phyloP scores from a whole-genome alignment of 2,797 vertebrate genomes.

The Vipera latastei region DNA sequence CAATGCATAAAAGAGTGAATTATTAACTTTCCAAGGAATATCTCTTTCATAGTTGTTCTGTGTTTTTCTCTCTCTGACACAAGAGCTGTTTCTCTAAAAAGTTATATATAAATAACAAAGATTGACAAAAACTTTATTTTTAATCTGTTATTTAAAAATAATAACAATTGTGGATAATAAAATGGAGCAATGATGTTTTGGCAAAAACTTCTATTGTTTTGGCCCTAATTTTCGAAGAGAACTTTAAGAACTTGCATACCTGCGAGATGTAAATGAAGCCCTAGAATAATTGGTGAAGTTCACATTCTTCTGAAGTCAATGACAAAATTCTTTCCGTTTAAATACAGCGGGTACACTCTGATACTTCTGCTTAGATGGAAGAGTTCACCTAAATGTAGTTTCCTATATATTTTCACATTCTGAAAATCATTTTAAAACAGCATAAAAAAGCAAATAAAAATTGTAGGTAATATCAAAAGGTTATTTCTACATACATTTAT shows the following conservation, averaged over 20 bases:
- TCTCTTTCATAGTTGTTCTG: constrained; percentile 32
- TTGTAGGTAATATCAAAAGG: neutral
- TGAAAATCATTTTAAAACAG: neutral
- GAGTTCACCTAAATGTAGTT: neutral
- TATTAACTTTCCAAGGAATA: constrained; percentile 43
- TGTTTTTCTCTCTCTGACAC: constrained; percentile 45
- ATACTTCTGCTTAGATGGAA: neutral
- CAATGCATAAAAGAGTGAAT: constrained; percentile 26
- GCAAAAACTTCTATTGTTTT: neutral
- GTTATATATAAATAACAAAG: constrained; percentile 26
- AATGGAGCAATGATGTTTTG: constrained; percentile 14
- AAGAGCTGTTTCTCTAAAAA: constrained; percentile 41
- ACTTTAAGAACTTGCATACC: neutral
- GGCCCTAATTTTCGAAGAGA: constrained; percentile 1
- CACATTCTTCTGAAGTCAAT: neutral
- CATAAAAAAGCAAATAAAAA: neutral
- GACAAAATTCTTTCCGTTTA: neutral
- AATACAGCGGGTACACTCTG: neutral
- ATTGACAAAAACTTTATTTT: neutral
- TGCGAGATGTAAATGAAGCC: neutral
- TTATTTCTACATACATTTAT: neutral
- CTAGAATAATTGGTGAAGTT: neutral
- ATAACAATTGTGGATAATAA: neutral
- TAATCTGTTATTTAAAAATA: too few relatives aligned
- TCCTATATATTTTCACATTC: neutral